Conservation (phyloP, 2,888 invertebrate genomes). For the Tetragnatha montana region DNA sequence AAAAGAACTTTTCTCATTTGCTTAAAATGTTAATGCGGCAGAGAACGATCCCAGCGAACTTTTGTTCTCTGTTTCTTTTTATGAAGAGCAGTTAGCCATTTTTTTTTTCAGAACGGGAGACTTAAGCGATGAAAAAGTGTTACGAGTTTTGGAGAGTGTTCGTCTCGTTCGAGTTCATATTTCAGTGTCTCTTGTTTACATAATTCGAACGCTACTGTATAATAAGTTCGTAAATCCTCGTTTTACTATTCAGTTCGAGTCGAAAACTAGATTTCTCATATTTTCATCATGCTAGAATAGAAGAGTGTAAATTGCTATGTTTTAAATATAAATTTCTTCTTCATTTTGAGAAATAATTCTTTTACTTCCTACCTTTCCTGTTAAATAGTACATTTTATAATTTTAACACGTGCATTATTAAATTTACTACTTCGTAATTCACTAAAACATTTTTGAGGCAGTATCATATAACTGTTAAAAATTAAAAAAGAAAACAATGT, state of each 20-base stretch:
- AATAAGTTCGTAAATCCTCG: neutral
- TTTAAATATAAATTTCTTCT: no score
- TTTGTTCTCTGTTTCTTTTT: neutral
- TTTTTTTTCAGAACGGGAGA: neutral
- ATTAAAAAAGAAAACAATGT: no score
- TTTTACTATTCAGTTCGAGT: neutral
- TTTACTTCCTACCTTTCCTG: no score
- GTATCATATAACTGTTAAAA: no score
- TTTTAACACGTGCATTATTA: no score
- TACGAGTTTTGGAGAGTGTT: neutral
- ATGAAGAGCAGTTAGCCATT: neutral
- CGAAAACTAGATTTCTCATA: neutral
- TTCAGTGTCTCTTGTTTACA: neutral
- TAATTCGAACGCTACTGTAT: neutral
- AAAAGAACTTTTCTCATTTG: constrained; percentile 50
- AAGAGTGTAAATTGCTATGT: no score
- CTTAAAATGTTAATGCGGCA: constrained; percentile 54
- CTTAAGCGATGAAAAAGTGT: neutral
- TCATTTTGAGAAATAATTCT: no score
- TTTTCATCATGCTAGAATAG: no score
- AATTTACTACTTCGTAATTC: no score
- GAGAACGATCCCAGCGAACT: constrained; percentile 27
- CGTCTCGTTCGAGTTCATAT: neutral
- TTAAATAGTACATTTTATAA: no score
- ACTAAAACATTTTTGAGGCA: no score